Conservation (phyloP, 2,888 invertebrate genomes). For the Adelphocoris suturalis region DNA sequence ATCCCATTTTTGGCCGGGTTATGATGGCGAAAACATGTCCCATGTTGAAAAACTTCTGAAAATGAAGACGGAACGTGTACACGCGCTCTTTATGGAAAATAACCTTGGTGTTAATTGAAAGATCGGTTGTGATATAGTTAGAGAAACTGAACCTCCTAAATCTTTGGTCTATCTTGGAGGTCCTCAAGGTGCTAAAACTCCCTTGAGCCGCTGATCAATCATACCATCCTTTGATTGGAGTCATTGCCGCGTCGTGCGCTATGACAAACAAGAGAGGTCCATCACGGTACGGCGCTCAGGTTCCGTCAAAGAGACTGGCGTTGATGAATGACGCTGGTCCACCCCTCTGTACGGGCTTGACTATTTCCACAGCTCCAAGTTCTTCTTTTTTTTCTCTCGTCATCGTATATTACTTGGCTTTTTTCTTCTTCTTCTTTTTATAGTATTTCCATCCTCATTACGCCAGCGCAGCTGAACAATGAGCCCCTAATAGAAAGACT, state of each 20-base stretch:
- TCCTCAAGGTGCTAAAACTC: not conserved
- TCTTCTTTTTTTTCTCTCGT: not conserved
- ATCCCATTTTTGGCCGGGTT: too few species aligned
- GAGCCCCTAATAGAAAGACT: not conserved
- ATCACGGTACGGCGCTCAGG: not conserved
- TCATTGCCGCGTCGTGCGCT: not conserved
- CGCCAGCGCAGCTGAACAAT: not conserved
- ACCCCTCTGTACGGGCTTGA: not conserved
- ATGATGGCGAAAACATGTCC: too few species aligned
- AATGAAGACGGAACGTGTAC: too few species aligned
- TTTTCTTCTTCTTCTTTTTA: not conserved
- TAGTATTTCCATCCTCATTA: constrained; percentile 1
- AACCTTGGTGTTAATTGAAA: too few species aligned
- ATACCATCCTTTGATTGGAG: constrained; percentile 10
- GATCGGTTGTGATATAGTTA: too few species aligned
- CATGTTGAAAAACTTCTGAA: too few species aligned
- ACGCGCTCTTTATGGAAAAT: too few species aligned
- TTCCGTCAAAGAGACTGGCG: constrained; percentile 29
- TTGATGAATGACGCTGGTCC: constrained; percentile 36
- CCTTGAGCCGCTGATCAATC: not conserved
- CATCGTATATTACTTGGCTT: not conserved
- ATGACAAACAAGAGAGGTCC: constrained; percentile 6
- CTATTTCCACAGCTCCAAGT: constrained; percentile 3
- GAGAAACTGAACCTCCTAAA: too few species aligned
- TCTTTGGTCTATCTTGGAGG: not conserved